Evolutionary conservation across 2,113 vertebrate genomes (phyloP).

Genomic region (Elanus axillaris): DNA sequence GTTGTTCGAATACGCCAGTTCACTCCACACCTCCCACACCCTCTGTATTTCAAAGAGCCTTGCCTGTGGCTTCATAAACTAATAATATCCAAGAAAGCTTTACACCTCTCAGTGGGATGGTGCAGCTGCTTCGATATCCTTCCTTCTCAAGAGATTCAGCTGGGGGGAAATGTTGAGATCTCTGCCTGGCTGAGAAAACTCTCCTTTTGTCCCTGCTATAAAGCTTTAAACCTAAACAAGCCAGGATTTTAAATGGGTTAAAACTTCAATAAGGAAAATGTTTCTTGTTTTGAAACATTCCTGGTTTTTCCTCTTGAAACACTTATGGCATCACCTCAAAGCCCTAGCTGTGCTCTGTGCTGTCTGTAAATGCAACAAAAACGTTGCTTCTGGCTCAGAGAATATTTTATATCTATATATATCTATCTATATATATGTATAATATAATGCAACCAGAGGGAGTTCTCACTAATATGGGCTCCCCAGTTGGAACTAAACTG

Average conservation of each 20-base stretch:
- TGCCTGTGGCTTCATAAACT: background rate
- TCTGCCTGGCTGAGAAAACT: background rate
- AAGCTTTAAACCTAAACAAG: background rate
- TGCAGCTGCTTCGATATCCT: background rate
- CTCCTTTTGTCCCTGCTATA: background rate
- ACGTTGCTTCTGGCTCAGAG: background rate
- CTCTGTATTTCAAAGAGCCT: background rate
- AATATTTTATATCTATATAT: background rate
- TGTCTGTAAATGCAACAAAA: slow-evolving; percentile 11
- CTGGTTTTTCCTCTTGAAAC: background rate
- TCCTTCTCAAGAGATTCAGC: background rate
- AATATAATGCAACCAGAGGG: background rate
- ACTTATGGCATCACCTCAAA: background rate
- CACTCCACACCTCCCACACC: background rate
- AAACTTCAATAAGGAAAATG: background rate
- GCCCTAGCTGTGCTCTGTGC: background rate
- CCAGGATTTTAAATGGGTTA: background rate
- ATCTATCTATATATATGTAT: background rate
- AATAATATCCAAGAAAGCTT: background rate
- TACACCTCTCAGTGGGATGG: background rate
- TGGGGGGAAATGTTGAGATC: background rate
- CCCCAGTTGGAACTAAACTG: background rate
- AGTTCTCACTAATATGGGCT: background rate
- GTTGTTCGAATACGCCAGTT: background rate
- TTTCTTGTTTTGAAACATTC: background rate